Conservation (phyloP, 2,113 vertebrate species). For the Gallinago jamesoni region DNA sequence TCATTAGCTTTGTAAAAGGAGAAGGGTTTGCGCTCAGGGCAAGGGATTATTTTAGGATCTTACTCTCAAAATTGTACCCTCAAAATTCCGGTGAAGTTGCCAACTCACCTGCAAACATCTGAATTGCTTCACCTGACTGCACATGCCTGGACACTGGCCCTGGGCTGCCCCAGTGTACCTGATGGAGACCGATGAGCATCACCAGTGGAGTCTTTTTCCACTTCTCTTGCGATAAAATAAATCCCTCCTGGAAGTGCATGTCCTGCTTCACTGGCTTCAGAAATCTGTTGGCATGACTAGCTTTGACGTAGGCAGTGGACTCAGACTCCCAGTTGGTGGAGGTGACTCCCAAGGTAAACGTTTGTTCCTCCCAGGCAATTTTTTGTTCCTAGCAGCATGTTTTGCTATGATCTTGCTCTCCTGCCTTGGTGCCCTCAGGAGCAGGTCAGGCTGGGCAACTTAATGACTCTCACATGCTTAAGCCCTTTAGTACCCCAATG, state of each 20-base stretch:
- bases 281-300: background rate
- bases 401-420: background rate
- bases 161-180: background rate
- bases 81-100: background rate
- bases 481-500: background rate
- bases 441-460: background rate
- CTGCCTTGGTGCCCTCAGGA: background rate
- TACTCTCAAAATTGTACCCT: background rate
- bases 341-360: background rate
- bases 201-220: background rate
- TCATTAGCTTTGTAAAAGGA: background rate
- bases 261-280: background rate
- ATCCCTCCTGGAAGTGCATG: background rate
- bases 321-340: background rate
- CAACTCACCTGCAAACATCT: background rate
- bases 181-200: background rate
- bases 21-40: background rate
- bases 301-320: background rate
- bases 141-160: fast-evolving
- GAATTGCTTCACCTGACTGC: background rate
- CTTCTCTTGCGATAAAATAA: background rate
- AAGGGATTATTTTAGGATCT: background rate
- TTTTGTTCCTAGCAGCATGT: background rate
- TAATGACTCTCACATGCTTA: fast-evolving
- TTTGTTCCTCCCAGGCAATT: too few species aligned